These are phyloP conservation scores for Pygoscelis adeliae DNA, from an alignment of 2,113 vertebrate genomes.

Conservation along the genomic window DNA sequence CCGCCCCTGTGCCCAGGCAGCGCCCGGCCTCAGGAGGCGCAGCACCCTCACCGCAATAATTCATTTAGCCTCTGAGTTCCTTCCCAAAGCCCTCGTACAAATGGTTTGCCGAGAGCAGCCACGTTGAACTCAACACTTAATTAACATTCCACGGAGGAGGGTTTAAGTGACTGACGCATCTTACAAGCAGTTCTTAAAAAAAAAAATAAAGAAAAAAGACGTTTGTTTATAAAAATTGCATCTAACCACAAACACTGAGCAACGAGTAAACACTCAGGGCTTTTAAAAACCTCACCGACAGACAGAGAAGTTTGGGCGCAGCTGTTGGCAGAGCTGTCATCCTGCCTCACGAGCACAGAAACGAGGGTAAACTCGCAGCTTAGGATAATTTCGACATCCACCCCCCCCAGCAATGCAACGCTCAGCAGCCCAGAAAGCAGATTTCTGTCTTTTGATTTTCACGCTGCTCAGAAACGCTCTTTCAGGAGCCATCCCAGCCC, in stretches of 20 bases:
- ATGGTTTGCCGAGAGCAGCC: background rate
- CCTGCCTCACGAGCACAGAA: background rate
- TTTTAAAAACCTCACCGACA: background rate
- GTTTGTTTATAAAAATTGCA: constrained; percentile 9
- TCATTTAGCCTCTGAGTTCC: background rate
- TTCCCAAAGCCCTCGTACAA: background rate
- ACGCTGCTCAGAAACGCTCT: background rate
- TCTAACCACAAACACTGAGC: background rate
- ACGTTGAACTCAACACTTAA: background rate
- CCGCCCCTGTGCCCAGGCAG: background rate
- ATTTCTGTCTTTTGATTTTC: background rate
- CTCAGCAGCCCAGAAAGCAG: background rate
- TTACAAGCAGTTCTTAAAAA: background rate
- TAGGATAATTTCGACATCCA: background rate
- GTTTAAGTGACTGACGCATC: background rate
- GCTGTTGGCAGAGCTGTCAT: background rate
- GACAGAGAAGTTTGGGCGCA: background rate
- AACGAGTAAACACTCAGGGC: background rate
- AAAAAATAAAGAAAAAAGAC: background rate
- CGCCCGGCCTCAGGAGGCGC: background rate
- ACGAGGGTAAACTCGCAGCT: background rate
- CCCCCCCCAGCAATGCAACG: background rate
- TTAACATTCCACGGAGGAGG: background rate
- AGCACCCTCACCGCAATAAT: background rate
- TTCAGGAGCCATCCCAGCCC: background rate